Conservation (phyloP, 2,888 invertebrate species). For the Acronicta alni region DNA sequence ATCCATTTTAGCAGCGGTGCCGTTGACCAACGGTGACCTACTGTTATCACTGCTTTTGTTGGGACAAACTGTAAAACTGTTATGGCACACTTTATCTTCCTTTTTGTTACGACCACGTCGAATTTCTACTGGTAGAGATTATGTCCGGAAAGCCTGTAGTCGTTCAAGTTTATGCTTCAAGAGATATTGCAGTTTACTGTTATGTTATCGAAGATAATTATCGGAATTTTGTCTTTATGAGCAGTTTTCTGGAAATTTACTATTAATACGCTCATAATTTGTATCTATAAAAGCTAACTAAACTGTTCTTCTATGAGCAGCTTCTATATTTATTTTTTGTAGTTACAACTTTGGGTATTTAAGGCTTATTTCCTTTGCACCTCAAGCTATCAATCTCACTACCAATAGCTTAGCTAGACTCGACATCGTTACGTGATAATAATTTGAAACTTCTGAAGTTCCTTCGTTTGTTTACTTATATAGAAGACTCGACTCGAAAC, state of each 20-base stretch:
- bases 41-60: slow-evolving; percentile 62
- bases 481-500: slow-evolving; percentile 50
- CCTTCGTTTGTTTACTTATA: slow-evolving; percentile 53
- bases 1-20: slow-evolving; percentile 65
- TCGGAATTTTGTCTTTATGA: neutral
- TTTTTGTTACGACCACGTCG: slow-evolving; percentile 29
- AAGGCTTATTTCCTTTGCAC: too few species aligned
- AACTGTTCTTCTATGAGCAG: too few species aligned
- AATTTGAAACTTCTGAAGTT: slow-evolving; percentile 65
- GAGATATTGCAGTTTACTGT: neutral
- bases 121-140: slow-evolving; percentile 25
- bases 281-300: too few species aligned
- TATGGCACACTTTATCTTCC: slow-evolving; percentile 49
- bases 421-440: slow-evolving; percentile 60
- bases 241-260: neutral
- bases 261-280: neutral
- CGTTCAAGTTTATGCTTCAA: neutral
- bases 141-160: slow-evolving; percentile 8
- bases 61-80: slow-evolving; percentile 56
- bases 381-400: slow-evolving; percentile 7
- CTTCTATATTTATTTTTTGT: too few species aligned
- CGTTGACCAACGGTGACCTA: slow-evolving; percentile 68
- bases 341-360: too few species aligned
- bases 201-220: neutral
- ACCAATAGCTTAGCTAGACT: slow-evolving; percentile 55